Percentiles rank a stretch among this genome's conserved stretches.
Conservation (phyloP, 2,113 vertebrate species). For the Aspiorhynchus laticeps region DNA sequence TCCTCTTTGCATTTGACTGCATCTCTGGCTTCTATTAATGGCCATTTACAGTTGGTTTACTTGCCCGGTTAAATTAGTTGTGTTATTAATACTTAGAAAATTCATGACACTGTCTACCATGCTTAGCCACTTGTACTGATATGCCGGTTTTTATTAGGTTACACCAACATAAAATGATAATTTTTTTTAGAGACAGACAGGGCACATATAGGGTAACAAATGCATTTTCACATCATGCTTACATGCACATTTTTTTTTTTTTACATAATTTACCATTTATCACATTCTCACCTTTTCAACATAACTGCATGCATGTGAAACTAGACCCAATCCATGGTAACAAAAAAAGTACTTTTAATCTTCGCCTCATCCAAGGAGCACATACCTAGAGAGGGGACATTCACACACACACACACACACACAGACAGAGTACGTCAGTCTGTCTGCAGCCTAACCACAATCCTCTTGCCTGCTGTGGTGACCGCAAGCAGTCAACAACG, state of each 20-base stretch:
- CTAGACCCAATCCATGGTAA: background rate
- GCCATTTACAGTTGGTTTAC: no score
- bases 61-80: no score
- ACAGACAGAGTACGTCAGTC: slow-evolving; percentile 61
- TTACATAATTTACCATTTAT: background rate
- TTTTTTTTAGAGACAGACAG: background rate
- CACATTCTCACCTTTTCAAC: background rate
- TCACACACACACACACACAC: background rate
- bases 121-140: no score
- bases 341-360: background rate
- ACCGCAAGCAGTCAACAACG: slow-evolving; percentile 86
- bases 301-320: background rate
- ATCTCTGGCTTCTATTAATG: no score
- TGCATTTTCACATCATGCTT: background rate
- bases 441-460: slow-evolving; percentile 77
- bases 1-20: no score
- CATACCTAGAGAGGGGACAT: background rate
- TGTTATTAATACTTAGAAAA: no score
- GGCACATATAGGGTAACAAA: background rate
- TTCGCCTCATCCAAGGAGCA: background rate
- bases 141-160: background rate
- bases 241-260: background rate
- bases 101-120: no score
- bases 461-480: slow-evolving; percentile 77
- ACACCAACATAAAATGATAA: background rate